Evolutionary conservation across 2,888 invertebrate species (phyloP).

Genomic region (Agrochola lota): DNA sequence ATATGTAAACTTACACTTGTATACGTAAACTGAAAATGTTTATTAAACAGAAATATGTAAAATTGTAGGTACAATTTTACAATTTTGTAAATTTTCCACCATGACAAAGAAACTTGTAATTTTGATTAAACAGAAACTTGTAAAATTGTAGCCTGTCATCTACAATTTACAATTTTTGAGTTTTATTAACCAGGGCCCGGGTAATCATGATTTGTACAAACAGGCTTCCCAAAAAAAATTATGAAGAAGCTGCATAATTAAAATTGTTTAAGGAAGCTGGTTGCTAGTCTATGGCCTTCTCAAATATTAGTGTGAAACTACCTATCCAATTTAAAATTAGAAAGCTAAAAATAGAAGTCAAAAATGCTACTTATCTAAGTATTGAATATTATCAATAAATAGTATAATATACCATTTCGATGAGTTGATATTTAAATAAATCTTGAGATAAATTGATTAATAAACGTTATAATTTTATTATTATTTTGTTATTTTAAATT

Average conservation of each 20-base stretch:
- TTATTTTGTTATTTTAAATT: background rate
- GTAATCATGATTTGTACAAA: background rate
- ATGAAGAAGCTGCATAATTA: background rate
- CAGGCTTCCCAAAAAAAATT: background rate
- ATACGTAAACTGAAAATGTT: too few relatives aligned
- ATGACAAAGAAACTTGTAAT: too few relatives aligned
- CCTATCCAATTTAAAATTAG: background rate
- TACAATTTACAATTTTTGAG: too few relatives aligned
- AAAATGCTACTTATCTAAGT: background rate
- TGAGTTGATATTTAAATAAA: slow-evolving; percentile 7
- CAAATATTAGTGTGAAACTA: background rate
- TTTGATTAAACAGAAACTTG: too few relatives aligned
- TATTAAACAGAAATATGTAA: too few relatives aligned
- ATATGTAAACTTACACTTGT: too few relatives aligned
- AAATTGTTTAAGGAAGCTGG: slow-evolving; percentile 3
- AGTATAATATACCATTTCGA: slow-evolving; percentile 3
- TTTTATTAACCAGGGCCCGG: too few relatives aligned
- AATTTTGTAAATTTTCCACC: too few relatives aligned
- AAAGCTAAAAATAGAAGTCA: background rate
- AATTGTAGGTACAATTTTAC: too few relatives aligned
- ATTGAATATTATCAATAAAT: background rate
- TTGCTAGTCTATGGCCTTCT: background rate
- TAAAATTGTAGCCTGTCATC: too few relatives aligned
- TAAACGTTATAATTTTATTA: background rate
- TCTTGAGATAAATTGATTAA: background rate